Conservation (phyloP, 2,113 vertebrate species). For the Tachycineta bicolor region DNA sequence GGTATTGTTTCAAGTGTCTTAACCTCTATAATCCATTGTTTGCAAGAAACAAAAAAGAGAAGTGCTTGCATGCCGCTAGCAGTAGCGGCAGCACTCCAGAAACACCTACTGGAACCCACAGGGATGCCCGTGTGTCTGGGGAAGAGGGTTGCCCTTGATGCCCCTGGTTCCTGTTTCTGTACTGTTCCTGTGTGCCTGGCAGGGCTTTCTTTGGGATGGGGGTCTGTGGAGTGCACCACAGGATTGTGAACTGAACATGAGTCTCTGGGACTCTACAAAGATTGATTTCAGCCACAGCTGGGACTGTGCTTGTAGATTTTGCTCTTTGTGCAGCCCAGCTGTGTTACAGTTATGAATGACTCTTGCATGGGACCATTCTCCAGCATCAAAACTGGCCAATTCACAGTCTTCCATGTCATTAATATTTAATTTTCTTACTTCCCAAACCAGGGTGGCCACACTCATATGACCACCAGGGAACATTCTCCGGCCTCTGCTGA, state of each 20-base stretch:
- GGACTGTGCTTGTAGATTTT: background rate
- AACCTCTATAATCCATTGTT: background rate
- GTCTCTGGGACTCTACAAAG: background rate
- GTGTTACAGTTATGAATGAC: slow-evolving; percentile 26
- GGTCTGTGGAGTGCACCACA: background rate
- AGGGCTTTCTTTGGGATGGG: background rate
- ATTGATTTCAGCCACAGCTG: background rate
- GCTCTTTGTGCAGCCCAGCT: background rate
- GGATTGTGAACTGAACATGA: background rate
- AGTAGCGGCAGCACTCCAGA: background rate
- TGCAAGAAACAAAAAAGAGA: background rate
- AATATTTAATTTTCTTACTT: background rate
- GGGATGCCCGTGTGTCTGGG: rapidly evolving
- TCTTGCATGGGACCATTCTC: background rate
- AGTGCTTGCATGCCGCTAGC: background rate
- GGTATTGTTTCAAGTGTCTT: background rate
- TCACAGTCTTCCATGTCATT: background rate
- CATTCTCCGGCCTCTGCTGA: background rate
- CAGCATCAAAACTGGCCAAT: background rate
- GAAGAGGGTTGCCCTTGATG: background rate
- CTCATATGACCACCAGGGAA: background rate
- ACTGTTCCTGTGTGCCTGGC: background rate
- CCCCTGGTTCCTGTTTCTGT: background rate
- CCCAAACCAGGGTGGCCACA: slow-evolving; percentile 18
- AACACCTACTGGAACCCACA: background rate